phyloP scores from a whole-genome alignment of 2,113 vertebrate genomes.

The Xiphophorus couchianus region DNA sequence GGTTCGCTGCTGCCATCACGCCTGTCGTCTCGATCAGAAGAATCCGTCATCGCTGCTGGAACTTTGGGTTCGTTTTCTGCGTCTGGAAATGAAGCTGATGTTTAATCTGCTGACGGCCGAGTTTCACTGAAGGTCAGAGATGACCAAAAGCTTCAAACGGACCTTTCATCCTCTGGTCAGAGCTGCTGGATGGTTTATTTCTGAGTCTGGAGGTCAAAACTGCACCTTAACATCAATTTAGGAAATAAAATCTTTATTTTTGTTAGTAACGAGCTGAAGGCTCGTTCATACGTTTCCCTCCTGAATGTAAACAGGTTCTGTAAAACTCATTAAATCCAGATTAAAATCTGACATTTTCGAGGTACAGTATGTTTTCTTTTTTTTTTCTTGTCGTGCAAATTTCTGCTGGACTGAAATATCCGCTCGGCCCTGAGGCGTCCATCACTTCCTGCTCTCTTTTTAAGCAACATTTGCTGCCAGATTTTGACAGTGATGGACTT shows the following conservation, averaged over 20 bases:
- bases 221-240: background rate
- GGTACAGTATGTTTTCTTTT: background rate
- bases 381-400: conserved; percentile 19
- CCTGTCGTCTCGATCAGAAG: conserved; percentile 1
- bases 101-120: conserved; percentile 22
- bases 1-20: too few relatives aligned
- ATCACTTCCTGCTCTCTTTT: conserved; percentile 18
- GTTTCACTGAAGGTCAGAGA: conserved; percentile 38
- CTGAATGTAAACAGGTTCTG: background rate
- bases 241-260: background rate
- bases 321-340: background rate
- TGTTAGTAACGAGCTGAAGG: background rate
- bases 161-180: conserved; percentile 23
- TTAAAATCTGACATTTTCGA: conserved; percentile 6
- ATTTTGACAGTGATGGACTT: conserved; percentile 12
- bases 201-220: background rate
- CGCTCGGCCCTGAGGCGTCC: conserved; percentile 3
- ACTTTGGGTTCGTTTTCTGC: background rate
- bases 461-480: conserved; percentile 14
- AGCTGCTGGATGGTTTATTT: too few relatives aligned
- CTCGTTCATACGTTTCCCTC: too few relatives aligned
- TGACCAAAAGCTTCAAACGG: conserved; percentile 23
- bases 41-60: background rate
- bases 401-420: conserved; percentile 52
- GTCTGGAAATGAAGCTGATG: background rate